Base-by-base conservation (phyloP, 2,797 vertebrate species). In the Harpagifer antarcticus region DNA sequence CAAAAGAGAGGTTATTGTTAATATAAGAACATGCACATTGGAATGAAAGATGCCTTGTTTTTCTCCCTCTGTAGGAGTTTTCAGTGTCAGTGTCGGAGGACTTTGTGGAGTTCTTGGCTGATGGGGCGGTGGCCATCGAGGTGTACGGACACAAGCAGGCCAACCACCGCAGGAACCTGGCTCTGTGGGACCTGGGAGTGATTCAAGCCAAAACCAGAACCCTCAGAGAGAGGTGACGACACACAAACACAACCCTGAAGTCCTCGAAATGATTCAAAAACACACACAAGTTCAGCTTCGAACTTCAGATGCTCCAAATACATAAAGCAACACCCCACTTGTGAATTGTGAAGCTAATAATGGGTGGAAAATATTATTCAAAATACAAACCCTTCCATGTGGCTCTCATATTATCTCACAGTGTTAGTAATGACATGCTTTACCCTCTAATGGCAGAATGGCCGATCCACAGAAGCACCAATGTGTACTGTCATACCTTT, bases 151-250 rank as follows among this genome's bases (percentile, higher is more conserved):
- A 99, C 91, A 97, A 97, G 82, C 94, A 96, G 82, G 94, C 90
- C 0, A 97, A 97, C 52, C 96, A 97, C 55, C 95, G 96, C 63
- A 96, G 94, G 88, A 99, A 97, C 84, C 94, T 96, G 65, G 95
- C 97, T 0, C 89, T 99, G 50, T 99, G 98, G 98, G 98, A 99
- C 89, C 85, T 99, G 63, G 98, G 97, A 60, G 98, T 99, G 62
- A 99, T 99, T 55, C 98, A 99, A 83, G 97, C 97, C 83, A 99
- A 99, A 92, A 99, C 97, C 31, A 94, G 97, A 17, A 97, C 96
- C 55, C 96, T 99, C 59, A 95, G 97, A 54, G 98, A 99, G 88
- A 96, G 97, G 98, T 99, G 52, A 14, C 3, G 6, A 43, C 19
- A 31, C 52, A 27, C 27, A 27, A 5, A 27, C 27, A 27, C 27